Base-by-base conservation (phyloP, 2,797 vertebrate genomes). In the Trachops cirrhosus region DNA sequence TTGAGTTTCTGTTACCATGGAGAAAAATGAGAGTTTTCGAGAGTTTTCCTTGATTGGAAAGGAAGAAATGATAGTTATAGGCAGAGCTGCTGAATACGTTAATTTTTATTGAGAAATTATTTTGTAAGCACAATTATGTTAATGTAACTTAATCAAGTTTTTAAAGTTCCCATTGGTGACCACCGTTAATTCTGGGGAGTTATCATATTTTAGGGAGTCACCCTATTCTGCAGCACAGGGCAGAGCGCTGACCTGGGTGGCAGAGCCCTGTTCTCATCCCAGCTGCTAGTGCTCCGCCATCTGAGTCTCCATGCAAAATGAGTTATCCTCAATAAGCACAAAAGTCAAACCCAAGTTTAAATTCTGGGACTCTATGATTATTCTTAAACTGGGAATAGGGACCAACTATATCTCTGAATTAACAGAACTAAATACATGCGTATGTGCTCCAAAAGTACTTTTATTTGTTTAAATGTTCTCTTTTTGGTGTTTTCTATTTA, bases 391-490 rank as follows among this genome's bases (percentile, higher is more conserved):
- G 64, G 92, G 57, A 86, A 67, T 77, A 71, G 78, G 44, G 34
- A 91, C 83, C 83, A 83, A 70, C 62, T 92, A 16, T 75, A 54
- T 84, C 78, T 92, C 79, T 80, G 74, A 95, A 95, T 22, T 57
- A 85, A 71, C 8, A 94, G 48, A 84, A 85, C 44, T 93, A 96
- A 92, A 22, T 52, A 50, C 29, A 88, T 24, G n/a, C 34, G 75
- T 26, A 29, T 86, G 39, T 75, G 29, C 68, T 79, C 68, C 74
- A 77, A 85, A 39, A 78, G 48, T 59, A 26, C 71, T 91, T 91
- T 91, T 86, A 95, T 88, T 94, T 96, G 80, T 92, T 90, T 59
- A 78, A 97, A 92, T 86, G 32, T 68, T 93, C 62, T 97, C 54
- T 46, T 94, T 82, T 85, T 52, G 41, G 21, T 82, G 70, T 93